phyloP scores from a whole-genome alignment of 2,888 invertebrate species.

The Conus canariensis region DNA sequence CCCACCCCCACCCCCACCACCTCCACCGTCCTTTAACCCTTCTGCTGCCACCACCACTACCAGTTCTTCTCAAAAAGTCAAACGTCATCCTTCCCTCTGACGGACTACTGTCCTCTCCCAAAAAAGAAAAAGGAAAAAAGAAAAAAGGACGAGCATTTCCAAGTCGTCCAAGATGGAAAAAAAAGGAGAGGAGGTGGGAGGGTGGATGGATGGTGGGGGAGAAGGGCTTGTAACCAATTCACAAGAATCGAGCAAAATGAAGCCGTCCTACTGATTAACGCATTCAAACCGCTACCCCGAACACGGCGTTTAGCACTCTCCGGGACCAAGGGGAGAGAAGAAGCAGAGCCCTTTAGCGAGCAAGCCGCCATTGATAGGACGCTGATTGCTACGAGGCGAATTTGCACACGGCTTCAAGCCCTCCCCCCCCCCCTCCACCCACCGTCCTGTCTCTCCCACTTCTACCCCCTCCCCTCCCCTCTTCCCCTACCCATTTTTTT shows the following conservation, averaged over 20 bases:
- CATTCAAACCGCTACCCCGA: slow-evolving; percentile 4
- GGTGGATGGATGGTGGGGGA: not conserved
- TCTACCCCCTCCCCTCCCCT: not conserved
- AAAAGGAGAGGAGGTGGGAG: not conserved
- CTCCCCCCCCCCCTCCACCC: not conserved
- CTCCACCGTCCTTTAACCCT: too few relatives aligned
- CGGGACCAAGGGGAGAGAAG: not conserved
- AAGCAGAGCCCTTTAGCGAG: not conserved
- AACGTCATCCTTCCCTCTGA: too few relatives aligned
- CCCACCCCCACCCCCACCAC: too few relatives aligned
- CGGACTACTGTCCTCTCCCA: too few relatives aligned
- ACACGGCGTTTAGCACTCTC: not conserved
- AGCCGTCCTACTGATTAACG: not conserved
- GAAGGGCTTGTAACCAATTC: not conserved
- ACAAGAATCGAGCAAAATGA: not conserved
- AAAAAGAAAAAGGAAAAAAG: too few relatives aligned
- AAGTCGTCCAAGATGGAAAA: too few relatives aligned
- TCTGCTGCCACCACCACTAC: too few relatives aligned
- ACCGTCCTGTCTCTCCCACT: not conserved
- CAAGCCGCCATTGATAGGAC: not conserved
- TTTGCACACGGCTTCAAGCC: not conserved
- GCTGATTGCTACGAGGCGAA: not conserved
- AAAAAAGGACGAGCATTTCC: too few relatives aligned
- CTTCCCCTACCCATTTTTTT: not conserved
- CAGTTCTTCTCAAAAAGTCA: too few relatives aligned